A percentile compares a stretch with the other conserved stretches of the same genome.
Conservation (phyloP, 2,797 vertebrate genomes). For the Mus caroli region DNA sequence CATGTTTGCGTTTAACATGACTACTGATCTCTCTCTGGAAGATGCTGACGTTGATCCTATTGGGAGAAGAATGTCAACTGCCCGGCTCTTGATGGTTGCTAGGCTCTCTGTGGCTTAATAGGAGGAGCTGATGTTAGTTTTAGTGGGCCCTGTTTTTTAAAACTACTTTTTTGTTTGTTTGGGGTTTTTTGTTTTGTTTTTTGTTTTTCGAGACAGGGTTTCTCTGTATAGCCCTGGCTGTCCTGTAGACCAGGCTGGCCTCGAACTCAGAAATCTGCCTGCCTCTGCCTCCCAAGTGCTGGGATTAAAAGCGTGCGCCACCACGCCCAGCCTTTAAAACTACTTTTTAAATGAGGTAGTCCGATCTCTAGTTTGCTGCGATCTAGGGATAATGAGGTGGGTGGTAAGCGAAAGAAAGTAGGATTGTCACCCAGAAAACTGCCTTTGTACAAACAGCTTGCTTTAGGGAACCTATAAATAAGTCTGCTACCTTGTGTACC, state of each 20-base stretch:
- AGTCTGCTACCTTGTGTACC: neutral
- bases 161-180: constrained; percentile 47
- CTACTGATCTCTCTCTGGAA: constrained; percentile 81
- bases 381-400: constrained; percentile 89
- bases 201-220: too few relatives aligned
- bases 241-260: too few relatives aligned
- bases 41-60: constrained; percentile 92
- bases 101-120: constrained; percentile 94
- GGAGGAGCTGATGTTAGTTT: constrained; percentile 89
- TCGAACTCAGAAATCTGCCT: too few relatives aligned
- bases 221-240: too few relatives aligned
- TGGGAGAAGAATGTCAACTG: constrained; percentile 90
- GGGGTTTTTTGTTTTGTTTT: constrained; percentile 71
- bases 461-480: neutral
- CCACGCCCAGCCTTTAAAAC: constrained; percentile 78
- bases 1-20: constrained; percentile 23
- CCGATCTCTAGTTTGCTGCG: constrained; percentile 91
- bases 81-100: constrained; percentile 91
- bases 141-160: constrained; percentile 90
- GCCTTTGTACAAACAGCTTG: neutral
- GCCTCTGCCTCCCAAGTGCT: too few relatives aligned
- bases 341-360: constrained; percentile 92
- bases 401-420: constrained; percentile 50
- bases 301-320: too few relatives aligned
- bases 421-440: constrained; percentile 29